phyloP scores from a whole-genome alignment of 2,888 invertebrate species.

The Argyresthia albistria region DNA sequence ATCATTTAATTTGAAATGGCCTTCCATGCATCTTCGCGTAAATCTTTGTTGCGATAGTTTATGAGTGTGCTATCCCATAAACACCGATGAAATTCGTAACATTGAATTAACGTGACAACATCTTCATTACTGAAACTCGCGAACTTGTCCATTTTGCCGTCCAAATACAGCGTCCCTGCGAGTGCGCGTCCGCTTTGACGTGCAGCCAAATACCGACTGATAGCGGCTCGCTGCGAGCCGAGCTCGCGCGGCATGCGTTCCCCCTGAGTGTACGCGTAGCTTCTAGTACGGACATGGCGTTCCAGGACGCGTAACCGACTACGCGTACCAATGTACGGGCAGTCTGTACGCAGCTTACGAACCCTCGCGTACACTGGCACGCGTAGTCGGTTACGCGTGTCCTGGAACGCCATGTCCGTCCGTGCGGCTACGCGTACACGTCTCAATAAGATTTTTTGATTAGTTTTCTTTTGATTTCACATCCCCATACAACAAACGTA shows the following conservation, averaged over 20 bases:
- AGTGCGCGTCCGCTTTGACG: conserved; percentile 16
- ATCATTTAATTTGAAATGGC: conserved; percentile 15
- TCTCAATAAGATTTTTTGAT: too few species aligned
- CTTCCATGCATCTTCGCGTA: conserved; percentile 16
- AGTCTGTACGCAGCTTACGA: too few species aligned
- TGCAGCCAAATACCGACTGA: conserved; percentile 18
- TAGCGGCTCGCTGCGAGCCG: too few species aligned
- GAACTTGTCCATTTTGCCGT: conserved; percentile 15
- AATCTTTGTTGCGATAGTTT: conserved; percentile 14
- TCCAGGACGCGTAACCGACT: conserved; percentile 9
- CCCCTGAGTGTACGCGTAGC: conserved; percentile 12
- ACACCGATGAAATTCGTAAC: conserved; percentile 16
- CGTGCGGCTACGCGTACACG: conserved; percentile 10
- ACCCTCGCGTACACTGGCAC: too few species aligned
- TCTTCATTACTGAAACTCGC: conserved; percentile 13
- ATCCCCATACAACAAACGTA: too few species aligned
- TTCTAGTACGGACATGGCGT: conserved; percentile 13
- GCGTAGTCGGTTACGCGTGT: too few species aligned
- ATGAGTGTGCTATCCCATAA: conserved; percentile 14
- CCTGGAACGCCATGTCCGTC: too few species aligned
- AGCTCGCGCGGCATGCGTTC: conserved; percentile 13
- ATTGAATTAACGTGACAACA: conserved; percentile 14
- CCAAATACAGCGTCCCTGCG: conserved; percentile 15
- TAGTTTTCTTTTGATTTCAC: too few species aligned
- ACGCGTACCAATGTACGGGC: too few species aligned